Evolutionary conservation across 2,888 invertebrate species (phyloP), one percentile per base, ranked within the genome.

Genomic region (Erebia ligea): DNA sequence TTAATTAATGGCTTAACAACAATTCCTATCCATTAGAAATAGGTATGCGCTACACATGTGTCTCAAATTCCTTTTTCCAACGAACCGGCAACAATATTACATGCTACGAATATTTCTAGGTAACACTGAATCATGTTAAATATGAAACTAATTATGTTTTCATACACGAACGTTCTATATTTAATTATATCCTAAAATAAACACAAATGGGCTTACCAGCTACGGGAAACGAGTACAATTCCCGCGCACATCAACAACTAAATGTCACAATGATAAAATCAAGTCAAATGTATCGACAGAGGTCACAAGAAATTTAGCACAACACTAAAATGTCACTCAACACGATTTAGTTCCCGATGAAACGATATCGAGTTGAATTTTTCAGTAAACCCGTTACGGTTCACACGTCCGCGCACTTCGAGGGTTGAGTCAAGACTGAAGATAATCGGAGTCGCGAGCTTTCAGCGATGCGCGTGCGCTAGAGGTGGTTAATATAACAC

Each of bases 111-210:
- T 62, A 83, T 86, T 86, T 88, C 79, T 73, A 79, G 84, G 75
- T 77, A 89, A 89, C 69, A 75, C 76, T 87, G 86, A 88, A 78
- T 88, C 87, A 87, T 79, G 76, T 79, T 77, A 77, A 82, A 86
- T 86, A 87, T 86, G 85, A 84, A 85, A 88, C 88, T 90, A 91
- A 92, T 91, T 90, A 89, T 86, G 83, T 87, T 89, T 89, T 87
- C 87, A 87, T 88, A 85, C 87, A 90, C 84, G 82, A 82, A 81
- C 83, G 85, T 84, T 88, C 92, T 92, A 92, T 87, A 91, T 91
- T 90, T 91, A 93, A 92, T 91, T 90, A 88, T 85, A 88, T 84
- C 88, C 86, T 83, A 90, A 91, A 91, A 92, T 91, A 92, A 62
- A 90, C 87, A 87, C 85, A 86, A 88, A 86, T 86, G 83, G 73